These are phyloP conservation scores for Cotesia chilonis DNA, from an alignment of 1,140 invertebrate species.

Conservation along the genomic window DNA sequence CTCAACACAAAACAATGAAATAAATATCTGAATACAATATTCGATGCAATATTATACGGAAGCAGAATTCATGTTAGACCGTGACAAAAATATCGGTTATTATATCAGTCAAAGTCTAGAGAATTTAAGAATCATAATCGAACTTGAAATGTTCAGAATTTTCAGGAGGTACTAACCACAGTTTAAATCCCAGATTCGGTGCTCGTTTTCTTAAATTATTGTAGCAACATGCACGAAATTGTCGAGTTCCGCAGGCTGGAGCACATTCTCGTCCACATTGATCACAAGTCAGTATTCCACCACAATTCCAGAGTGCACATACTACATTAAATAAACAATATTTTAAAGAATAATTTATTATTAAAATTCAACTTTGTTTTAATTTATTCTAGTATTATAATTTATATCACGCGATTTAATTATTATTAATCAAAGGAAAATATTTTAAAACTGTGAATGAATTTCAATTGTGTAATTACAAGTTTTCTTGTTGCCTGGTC, in stretches of 20 bases:
- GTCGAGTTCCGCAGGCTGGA: slow-evolving; percentile 68
- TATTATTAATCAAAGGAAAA: slow-evolving; percentile 47
- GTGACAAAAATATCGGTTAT: slow-evolving; percentile 20
- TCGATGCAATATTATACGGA: neutral
- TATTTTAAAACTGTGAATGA: slow-evolving; percentile 41
- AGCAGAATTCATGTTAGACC: slow-evolving; percentile 12
- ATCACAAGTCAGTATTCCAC: slow-evolving; percentile 64
- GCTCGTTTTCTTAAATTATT: slow-evolving; percentile 68
- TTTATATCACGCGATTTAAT: slow-evolving; percentile 17
- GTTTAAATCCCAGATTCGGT: slow-evolving; percentile 41
- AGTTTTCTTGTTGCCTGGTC: slow-evolving; percentile 37
- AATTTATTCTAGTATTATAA: no score
- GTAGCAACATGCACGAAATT: slow-evolving; percentile 71
- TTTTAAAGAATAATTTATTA: no score
- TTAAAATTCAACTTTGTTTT: neutral
- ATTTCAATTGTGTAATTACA: slow-evolving; percentile 53
- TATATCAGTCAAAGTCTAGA: neutral
- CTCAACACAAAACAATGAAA: slow-evolving; percentile 3
- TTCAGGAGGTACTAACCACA: slow-evolving; percentile 44
- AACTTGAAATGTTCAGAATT: slow-evolving; percentile 39
- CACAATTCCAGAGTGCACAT: slow-evolving; percentile 49
- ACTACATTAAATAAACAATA: slow-evolving; percentile 35
- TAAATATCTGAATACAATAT: no score
- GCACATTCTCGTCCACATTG: slow-evolving; percentile 70
- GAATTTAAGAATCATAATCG: slow-evolving; percentile 41